Evolutionary conservation across 2,888 invertebrate species (phyloP).

Genomic region (Azorinus chamasolen): DNA sequence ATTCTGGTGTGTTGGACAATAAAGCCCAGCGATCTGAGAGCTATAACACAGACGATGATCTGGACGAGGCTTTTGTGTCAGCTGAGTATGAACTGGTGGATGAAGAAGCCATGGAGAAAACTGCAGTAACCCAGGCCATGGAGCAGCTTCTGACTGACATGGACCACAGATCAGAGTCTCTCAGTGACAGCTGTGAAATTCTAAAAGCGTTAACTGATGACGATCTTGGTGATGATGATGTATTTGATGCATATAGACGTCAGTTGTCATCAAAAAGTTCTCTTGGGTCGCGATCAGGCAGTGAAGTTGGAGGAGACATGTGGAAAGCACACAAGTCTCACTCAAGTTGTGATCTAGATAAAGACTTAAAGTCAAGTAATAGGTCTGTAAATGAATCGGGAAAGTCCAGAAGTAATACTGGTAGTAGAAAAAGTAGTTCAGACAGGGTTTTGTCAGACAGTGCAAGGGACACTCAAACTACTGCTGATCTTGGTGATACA

Average conservation of each 20-base stretch:
- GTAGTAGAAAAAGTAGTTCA: neutral
- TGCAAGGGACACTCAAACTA: neutral
- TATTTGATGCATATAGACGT: slow-evolving; percentile 50
- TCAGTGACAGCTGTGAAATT: slow-evolving; percentile 56
- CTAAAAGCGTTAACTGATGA: slow-evolving; percentile 30
- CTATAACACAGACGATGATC: slow-evolving; percentile 60
- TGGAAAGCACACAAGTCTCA: slow-evolving; percentile 32
- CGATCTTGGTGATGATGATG: slow-evolving; percentile 65
- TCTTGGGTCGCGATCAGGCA: slow-evolving; percentile 33
- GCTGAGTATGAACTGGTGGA: slow-evolving; percentile 61
- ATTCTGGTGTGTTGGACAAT: slow-evolving; percentile 50
- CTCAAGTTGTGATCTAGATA: slow-evolving; percentile 45
- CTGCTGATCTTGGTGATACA: slow-evolving; percentile 49
- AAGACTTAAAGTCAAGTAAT: slow-evolving; percentile 10
- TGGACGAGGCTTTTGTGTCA: slow-evolving; percentile 54
- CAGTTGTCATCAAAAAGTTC: slow-evolving; percentile 42
- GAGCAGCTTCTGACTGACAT: slow-evolving; percentile 76
- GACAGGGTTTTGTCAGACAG: slow-evolving; percentile 7
- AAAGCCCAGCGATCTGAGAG: slow-evolving; percentile 20
- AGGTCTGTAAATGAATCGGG: slow-evolving; percentile 29
- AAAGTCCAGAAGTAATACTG: neutral
- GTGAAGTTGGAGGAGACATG: slow-evolving; percentile 30
- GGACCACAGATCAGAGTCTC: slow-evolving; percentile 71
- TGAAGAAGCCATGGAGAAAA: slow-evolving; percentile 68
- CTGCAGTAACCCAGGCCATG: slow-evolving; percentile 76